Conservation (phyloP, 2,888 invertebrate genomes). For the Cordilura impudica region DNA sequence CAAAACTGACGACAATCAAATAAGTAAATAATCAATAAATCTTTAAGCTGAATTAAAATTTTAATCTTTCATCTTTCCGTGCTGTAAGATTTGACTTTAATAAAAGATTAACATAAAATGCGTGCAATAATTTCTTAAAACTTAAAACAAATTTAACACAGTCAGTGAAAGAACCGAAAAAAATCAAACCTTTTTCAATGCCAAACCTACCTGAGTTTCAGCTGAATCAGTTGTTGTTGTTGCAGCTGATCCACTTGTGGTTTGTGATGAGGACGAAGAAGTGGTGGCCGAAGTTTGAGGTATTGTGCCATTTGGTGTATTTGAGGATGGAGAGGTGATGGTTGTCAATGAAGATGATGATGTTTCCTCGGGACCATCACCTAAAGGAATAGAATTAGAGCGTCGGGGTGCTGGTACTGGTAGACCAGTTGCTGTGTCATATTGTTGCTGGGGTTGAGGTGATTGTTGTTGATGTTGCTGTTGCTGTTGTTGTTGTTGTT, state of each 20-base stretch:
- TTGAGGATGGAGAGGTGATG: conserved; percentile 56
- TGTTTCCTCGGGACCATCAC: conserved; percentile 66
- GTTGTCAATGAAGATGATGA: conserved; percentile 43
- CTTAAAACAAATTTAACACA: conserved; percentile 20
- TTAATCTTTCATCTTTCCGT: conserved; percentile 17
- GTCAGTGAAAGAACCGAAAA: background rate
- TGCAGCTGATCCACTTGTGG: conserved; percentile 23
- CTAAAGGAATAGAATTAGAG: conserved; percentile 79
- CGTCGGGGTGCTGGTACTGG: conserved; percentile 78
- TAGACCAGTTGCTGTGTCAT: conserved; percentile 74
- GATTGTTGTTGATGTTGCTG: conserved; percentile 42
- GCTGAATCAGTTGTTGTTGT: conserved; percentile 59
- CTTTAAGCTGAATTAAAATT: conserved; percentile 20
- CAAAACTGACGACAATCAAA: conserved; percentile 26
- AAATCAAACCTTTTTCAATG: conserved; percentile 28
- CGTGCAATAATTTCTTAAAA: conserved; percentile 41
- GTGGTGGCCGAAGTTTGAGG: conserved; percentile 25
- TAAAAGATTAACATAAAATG: conserved; percentile 40
- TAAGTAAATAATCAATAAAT: conserved; percentile 13
- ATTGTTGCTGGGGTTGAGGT: conserved; percentile 57
- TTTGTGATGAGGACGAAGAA: conserved; percentile 28
- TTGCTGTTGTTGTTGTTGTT: conserved; percentile 60
- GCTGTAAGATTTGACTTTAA: conserved; percentile 11
- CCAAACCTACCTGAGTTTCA: conserved; percentile 72
- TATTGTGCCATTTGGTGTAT: conserved; percentile 48